These are phyloP conservation scores for Poecilia latipinna DNA, from an alignment of 2,113 vertebrate species.

Conservation along the genomic window DNA sequence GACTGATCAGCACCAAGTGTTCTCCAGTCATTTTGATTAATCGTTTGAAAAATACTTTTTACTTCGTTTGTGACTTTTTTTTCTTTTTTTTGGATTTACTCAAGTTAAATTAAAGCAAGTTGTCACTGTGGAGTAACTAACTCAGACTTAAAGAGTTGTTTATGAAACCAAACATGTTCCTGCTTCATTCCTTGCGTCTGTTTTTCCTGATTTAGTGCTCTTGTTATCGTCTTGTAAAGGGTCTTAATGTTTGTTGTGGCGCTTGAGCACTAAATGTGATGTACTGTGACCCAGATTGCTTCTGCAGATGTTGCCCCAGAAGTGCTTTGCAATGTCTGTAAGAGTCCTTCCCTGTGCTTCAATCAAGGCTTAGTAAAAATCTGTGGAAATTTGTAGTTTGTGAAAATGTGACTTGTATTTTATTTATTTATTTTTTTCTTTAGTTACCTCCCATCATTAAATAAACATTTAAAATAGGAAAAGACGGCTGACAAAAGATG, in stretches of 20 bases:
- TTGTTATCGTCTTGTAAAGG: neutral
- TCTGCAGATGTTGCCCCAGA: neutral
- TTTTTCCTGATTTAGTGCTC: neutral
- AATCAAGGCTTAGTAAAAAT: neutral
- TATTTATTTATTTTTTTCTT: neutral
- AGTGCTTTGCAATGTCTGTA: neutral
- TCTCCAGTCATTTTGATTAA: no score
- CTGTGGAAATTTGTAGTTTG: neutral
- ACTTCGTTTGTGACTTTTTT: no score
- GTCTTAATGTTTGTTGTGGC: neutral
- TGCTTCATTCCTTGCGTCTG: neutral
- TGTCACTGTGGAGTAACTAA: neutral
- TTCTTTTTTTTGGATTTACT: no score
- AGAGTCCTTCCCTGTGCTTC: neutral
- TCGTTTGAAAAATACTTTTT: no score
- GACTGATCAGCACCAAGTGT: no score
- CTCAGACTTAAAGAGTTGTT: neutral
- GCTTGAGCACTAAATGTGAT: constrained; percentile 28
- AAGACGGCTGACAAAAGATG: neutral
- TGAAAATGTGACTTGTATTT: neutral
- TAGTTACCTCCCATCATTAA: neutral
- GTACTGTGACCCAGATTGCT: constrained; percentile 2
- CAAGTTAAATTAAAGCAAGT: no score
- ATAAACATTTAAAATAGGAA: neutral
- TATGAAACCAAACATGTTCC: neutral